These are phyloP conservation scores for Drosophila borborema DNA, from an alignment of 2,888 invertebrate genomes.

Conservation along the genomic window DNA sequence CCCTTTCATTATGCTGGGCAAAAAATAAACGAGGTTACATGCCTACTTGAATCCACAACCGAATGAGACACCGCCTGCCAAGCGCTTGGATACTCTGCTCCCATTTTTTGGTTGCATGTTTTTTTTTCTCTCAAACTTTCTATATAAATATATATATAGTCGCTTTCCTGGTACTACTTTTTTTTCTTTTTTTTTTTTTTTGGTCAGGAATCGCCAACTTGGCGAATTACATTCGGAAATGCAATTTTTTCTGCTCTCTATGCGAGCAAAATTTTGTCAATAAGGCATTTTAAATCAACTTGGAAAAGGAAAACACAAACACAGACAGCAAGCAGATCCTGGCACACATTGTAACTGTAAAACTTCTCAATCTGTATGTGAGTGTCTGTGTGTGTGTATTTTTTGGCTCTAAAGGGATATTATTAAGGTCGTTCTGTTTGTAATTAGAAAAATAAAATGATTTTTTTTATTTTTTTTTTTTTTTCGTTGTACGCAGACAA, in stretches of 20 bases:
- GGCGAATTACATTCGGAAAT: constrained; percentile 74
- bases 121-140: constrained; percentile 46
- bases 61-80: constrained; percentile 75
- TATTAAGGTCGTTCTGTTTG: constrained; percentile 64
- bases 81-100: constrained; percentile 60
- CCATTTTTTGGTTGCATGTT: constrained; percentile 32
- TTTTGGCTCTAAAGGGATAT: constrained; percentile 34
- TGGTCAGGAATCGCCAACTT: constrained; percentile 60
- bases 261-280: constrained; percentile 59
- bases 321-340: constrained; percentile 30
- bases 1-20: constrained; percentile 74
- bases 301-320: constrained; percentile 18
- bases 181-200: constrained; percentile 20
- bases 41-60: constrained; percentile 78
- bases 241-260: constrained; percentile 34
- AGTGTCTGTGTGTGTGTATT: constrained; percentile 3
- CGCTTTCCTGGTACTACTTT: constrained; percentile 9
- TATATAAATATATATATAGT: constrained; percentile 14
- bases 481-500: constrained; percentile 21
- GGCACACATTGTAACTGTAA: constrained; percentile 35
- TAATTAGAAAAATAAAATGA: constrained; percentile 64
- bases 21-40: constrained; percentile 79
- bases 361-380: not conserved
- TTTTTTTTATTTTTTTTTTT: constrained; percentile 25
- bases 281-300: constrained; percentile 65